phyloP scores from a whole-genome alignment of 2,888 invertebrate genomes.

The Caenorhabditis sulstoni region DNA sequence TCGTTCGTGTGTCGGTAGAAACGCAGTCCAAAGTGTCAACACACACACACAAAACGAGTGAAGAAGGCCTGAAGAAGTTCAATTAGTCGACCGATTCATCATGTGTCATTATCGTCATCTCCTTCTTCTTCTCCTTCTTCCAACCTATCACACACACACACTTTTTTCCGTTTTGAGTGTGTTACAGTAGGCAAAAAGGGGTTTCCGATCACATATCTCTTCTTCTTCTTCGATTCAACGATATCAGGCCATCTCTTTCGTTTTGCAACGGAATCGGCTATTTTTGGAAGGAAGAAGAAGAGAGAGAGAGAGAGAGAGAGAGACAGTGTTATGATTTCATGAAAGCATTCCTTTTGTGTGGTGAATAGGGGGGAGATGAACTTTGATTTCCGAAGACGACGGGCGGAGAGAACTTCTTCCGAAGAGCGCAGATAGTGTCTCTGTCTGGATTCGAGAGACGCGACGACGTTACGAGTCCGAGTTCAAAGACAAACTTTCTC shows the following conservation, averaged over 20 bases:
- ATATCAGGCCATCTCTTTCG: too few relatives aligned
- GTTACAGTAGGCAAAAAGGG: background rate
- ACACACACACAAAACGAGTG: background rate
- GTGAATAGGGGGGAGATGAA: background rate
- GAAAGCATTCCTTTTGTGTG: background rate
- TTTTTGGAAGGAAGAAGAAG: too few relatives aligned
- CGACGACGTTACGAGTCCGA: background rate
- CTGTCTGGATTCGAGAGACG: background rate
- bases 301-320: too few relatives aligned
- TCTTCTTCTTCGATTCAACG: too few relatives aligned
- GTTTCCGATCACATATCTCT: too few relatives aligned
- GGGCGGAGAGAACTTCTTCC: too few relatives aligned
- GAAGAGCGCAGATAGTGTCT: background rate
- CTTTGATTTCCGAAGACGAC: too few relatives aligned
- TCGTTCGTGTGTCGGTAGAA: too few relatives aligned
- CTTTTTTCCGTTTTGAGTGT: background rate
- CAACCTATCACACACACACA: constrained; percentile 16
- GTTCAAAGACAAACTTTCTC: background rate
- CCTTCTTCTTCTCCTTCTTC: constrained; percentile 4
- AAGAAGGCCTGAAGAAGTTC: constrained; percentile 23
- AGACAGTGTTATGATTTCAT: too few relatives aligned
- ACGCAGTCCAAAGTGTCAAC: constrained; percentile 40
- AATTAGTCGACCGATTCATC: constrained; percentile 43
- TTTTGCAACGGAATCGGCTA: too few relatives aligned
- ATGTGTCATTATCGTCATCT: constrained; percentile 17